These are phyloP conservation scores for Trachops cirrhosus DNA, from an alignment of 2,797 vertebrate species.

Conservation along the genomic window DNA sequence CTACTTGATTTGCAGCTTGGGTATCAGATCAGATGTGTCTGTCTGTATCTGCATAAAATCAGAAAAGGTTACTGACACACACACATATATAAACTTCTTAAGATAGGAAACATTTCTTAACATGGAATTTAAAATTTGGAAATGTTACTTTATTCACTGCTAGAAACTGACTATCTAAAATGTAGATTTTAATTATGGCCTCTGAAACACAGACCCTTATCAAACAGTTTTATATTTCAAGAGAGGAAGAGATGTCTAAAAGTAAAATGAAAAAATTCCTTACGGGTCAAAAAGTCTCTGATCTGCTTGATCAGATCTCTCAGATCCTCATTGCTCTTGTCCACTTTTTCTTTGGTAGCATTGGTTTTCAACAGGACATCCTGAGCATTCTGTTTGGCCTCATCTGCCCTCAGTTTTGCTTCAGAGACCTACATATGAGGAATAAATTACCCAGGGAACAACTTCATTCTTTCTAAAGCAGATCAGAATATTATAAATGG, in stretches of 20 bases:
- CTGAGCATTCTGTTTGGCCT: constrained; percentile 92
- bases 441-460: constrained; percentile 19
- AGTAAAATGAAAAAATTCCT: constrained; percentile 42
- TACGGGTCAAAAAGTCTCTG: constrained; percentile 95
- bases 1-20: not conserved
- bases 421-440: constrained; percentile 88
- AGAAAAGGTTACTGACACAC: not conserved
- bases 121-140: not conserved
- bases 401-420: constrained; percentile 92
- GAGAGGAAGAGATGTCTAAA: not conserved
- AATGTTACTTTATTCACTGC: not conserved
- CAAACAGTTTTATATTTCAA: not conserved
- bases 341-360: constrained; percentile 90
- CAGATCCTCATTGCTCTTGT: constrained; percentile 94
- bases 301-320: constrained; percentile 95
- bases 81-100: not conserved
- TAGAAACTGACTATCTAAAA: not conserved
- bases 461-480: not conserved
- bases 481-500: not conserved
- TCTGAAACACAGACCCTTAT: not conserved
- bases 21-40: not conserved
- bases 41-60: not conserved
- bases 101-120: constrained; percentile 26
- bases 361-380: constrained; percentile 92
- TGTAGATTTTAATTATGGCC: not conserved